Conservation (phyloP, 2,888 invertebrate species). For the Polydrusus cervinus region DNA sequence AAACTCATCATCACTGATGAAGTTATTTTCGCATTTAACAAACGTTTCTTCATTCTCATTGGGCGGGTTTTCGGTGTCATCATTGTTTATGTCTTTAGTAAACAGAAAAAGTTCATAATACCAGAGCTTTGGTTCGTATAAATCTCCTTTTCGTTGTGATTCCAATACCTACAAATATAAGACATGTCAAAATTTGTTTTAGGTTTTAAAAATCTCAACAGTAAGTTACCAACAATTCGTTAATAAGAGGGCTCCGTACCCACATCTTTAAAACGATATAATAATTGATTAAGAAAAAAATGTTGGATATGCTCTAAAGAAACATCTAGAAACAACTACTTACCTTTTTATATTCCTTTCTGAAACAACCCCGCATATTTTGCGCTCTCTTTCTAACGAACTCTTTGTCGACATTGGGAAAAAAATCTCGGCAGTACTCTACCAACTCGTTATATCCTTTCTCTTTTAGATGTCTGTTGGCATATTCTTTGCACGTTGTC, state of each 20-base stretch:
- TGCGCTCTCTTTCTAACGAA: slow-evolving; percentile 6
- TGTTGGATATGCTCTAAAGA: too few relatives aligned
- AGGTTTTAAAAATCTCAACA: too few relatives aligned
- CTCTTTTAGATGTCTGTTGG: neutral
- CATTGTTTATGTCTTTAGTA: slow-evolving; percentile 4
- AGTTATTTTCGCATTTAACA: neutral
- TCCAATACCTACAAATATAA: neutral
- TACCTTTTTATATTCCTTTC: slow-evolving; percentile 11
- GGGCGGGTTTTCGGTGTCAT: neutral
- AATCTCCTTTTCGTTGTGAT: neutral
- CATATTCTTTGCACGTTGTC: slow-evolving; percentile 1
- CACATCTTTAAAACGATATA: too few relatives aligned
- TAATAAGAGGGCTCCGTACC: too few relatives aligned
- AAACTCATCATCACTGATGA: slow-evolving; percentile 2
- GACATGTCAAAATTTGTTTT: too few relatives aligned
- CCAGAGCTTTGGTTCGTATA: slow-evolving; percentile 3
- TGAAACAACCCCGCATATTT: slow-evolving; percentile 10
- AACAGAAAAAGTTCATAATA: slow-evolving; percentile 11
- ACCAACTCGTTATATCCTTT: neutral
- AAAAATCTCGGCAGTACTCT: neutral
- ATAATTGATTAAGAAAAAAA: too few relatives aligned
- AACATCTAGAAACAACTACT: too few relatives aligned
- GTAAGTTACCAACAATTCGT: too few relatives aligned
- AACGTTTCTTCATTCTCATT: slow-evolving; percentile 2
- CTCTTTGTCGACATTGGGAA: slow-evolving; percentile 1